Percentiles rank a stretch among this genome's conserved stretches.
Conservation (phyloP, 2,797 vertebrate genomes). For the Acrossocheilus wenchowensis region DNA sequence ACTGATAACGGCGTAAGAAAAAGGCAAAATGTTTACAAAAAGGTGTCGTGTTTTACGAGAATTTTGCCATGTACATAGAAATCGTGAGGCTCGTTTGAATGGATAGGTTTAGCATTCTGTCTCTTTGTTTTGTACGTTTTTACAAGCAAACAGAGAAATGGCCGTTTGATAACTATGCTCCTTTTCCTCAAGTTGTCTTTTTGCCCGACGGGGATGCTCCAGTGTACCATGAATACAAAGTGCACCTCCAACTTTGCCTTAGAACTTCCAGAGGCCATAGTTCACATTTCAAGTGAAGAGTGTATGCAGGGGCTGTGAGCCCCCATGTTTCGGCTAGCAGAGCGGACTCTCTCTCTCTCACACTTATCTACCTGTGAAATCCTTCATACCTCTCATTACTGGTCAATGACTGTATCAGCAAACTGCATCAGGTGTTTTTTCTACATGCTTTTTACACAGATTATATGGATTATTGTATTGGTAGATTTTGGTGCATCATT, state of each 20-base stretch:
- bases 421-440: slow-evolving; percentile 99
- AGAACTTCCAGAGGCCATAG: slow-evolving; percentile 99
- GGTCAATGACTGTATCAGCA: slow-evolving; percentile 99
- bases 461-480: slow-evolving; percentile 99
- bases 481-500: slow-evolving; percentile 95
- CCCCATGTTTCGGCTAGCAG: slow-evolving; percentile 92
- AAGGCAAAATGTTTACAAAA: slow-evolving; percentile 79
- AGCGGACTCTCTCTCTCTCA: slow-evolving; percentile 88
- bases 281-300: slow-evolving; percentile 97
- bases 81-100: slow-evolving; percentile 60
- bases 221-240: slow-evolving; percentile 89
- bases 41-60: slow-evolving; percentile 61
- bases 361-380: slow-evolving; percentile 99
- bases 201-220: slow-evolving; percentile 78
- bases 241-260: slow-evolving; percentile 98
- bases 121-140: slow-evolving; percentile 59
- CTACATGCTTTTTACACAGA: slow-evolving; percentile 99
- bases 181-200: slow-evolving; percentile 70
- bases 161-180: slow-evolving; percentile 66
- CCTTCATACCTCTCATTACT: slow-evolving; percentile 99
- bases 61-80: slow-evolving; percentile 70
- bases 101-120: slow-evolving; percentile 57
- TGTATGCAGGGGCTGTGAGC: slow-evolving; percentile 92
- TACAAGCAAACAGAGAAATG: slow-evolving; percentile 58
- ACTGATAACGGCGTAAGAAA: slow-evolving; percentile 64